phyloP scores from a whole-genome alignment of 2,797 vertebrate genomes.

The Botia almorhae region DNA sequence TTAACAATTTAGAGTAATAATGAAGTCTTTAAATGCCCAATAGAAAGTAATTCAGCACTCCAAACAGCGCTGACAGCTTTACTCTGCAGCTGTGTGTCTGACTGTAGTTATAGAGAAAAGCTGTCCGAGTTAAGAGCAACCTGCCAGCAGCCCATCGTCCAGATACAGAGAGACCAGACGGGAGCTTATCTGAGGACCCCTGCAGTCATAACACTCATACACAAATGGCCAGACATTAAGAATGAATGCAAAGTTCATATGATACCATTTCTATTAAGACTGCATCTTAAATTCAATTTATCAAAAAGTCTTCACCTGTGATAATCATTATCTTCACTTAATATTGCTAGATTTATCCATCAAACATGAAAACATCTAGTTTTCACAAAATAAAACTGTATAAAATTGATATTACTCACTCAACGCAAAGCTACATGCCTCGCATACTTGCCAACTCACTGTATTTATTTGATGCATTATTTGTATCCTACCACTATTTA shows the following conservation, averaged over 20 bases:
- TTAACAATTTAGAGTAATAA: not conserved
- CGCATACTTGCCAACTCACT: not conserved
- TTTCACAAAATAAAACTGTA: too few species aligned
- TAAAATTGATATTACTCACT: not conserved
- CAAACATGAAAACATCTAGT: too few species aligned
- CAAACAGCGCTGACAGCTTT: not conserved
- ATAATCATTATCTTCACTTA: too few species aligned
- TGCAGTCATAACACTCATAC: not conserved
- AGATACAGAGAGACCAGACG: not conserved
- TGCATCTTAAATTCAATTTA: too few species aligned
- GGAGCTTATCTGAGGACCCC: too few species aligned
- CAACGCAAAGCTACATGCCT: not conserved
- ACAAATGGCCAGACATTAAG: too few species aligned
- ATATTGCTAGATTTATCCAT: too few species aligned
- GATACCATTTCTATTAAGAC: too few species aligned
- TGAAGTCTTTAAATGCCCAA: not conserved
- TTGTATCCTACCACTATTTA: not conserved
- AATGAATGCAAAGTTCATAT: too few species aligned
- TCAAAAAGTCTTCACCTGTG: too few species aligned
- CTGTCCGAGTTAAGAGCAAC: conserved; percentile 1
- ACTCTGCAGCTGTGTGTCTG: not conserved
- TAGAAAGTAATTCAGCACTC: too few species aligned
- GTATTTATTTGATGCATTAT: not conserved
- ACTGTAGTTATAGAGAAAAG: not conserved
- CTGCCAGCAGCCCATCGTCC: not conserved